Conservation (phyloP, 2,113 vertebrate genomes). For the Rhombomys opimus region DNA sequence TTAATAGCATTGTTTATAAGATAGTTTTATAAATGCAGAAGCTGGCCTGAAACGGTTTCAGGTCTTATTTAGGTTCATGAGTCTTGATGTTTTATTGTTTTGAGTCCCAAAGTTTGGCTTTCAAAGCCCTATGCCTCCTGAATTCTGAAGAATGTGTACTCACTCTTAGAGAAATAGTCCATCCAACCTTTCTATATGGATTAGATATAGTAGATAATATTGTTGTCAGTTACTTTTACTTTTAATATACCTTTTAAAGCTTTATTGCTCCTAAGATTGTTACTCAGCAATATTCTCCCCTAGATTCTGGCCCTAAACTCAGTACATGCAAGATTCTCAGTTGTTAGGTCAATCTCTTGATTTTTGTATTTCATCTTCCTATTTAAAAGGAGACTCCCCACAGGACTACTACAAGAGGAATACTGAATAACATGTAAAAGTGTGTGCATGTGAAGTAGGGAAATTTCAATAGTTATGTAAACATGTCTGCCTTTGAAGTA, state of each 20-base stretch:
- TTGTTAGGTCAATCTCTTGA: background rate
- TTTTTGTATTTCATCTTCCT: background rate
- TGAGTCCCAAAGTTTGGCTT: background rate
- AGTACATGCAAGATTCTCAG: background rate
- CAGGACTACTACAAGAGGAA: background rate
- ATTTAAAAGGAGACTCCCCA: background rate
- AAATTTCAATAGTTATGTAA: background rate
- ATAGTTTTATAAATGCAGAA: background rate
- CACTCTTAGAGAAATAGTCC: background rate
- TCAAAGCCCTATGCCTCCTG: background rate
- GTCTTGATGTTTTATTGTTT: background rate
- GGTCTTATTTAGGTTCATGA: background rate
- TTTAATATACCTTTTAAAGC: background rate
- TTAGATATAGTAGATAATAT: background rate
- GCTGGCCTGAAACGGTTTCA: background rate
- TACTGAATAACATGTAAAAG: background rate
- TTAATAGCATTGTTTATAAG: background rate
- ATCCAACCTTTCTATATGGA: background rate
- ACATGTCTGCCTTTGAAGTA: background rate
- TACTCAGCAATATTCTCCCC: background rate
- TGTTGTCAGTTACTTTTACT: slow-evolving; percentile 7
- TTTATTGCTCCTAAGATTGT: background rate
- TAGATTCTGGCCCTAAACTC: background rate
- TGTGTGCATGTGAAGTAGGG: background rate
- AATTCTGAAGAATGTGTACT: background rate